Evolutionary conservation across 2,888 invertebrate species (phyloP).

Genomic region (Rhingia campestris): DNA sequence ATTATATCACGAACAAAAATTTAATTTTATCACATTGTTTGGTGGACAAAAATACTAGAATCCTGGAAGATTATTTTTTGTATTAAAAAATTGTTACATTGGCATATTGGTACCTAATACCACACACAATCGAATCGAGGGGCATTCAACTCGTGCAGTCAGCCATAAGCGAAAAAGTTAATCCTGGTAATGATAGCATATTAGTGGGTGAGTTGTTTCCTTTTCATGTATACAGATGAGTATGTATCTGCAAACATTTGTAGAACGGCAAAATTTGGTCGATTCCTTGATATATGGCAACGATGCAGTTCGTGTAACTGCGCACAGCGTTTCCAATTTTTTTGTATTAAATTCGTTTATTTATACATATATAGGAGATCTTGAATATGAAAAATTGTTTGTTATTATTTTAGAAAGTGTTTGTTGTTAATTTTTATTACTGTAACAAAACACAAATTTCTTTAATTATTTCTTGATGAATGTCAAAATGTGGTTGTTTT

Average conservation of each 20-base stretch:
- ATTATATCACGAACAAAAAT: not conserved
- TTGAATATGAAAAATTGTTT: too few species aligned
- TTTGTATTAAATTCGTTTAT: too few species aligned
- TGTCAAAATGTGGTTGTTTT: too few species aligned
- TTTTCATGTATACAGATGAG: not conserved
- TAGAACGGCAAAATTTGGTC: not conserved
- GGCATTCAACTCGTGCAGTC: slow-evolving; percentile 38
- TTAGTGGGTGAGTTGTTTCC: not conserved
- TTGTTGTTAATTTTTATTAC: too few species aligned
- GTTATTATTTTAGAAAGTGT: too few species aligned
- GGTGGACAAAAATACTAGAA: slow-evolving; percentile 29
- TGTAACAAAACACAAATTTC: too few species aligned
- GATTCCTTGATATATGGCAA: not conserved
- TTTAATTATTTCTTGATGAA: too few species aligned
- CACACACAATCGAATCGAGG: not conserved
- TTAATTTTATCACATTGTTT: slow-evolving; percentile 9
- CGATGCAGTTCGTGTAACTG: not conserved
- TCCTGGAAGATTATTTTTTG: slow-evolving; percentile 7
- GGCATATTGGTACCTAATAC: not conserved
- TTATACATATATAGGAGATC: too few species aligned
- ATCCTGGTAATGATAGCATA: slow-evolving; percentile 22
- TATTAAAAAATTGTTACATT: slow-evolving; percentile 15
- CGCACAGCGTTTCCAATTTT: too few species aligned
- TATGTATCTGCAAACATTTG: too few species aligned
- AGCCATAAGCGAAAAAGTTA: slow-evolving; percentile 33